These are phyloP conservation scores for Streblospio benedicti DNA, from an alignment of 1,140 invertebrate genomes.

Conservation along the genomic window DNA sequence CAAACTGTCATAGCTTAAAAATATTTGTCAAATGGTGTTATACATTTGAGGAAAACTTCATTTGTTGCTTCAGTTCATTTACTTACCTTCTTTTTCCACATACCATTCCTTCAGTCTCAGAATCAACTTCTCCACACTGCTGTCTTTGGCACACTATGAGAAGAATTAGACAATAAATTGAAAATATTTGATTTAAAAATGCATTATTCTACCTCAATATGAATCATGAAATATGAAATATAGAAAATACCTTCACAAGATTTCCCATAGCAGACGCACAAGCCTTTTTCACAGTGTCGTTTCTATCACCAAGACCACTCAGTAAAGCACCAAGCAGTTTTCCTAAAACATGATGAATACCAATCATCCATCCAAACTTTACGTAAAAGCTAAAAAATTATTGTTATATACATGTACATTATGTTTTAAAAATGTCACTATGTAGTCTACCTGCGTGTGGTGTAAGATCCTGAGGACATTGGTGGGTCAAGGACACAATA, in stretches of 20 bases:
- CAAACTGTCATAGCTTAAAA: too few species aligned
- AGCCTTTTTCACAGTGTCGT: constrained; percentile 69
- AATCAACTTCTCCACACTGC: constrained; percentile 76
- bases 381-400: too few species aligned
- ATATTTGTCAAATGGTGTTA: too few species aligned
- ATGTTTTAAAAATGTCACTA: neutral
- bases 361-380: neutral
- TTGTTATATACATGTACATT: neutral
- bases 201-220: too few species aligned
- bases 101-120: constrained; percentile 71
- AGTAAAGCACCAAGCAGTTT: constrained; percentile 71
- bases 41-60: too few species aligned
- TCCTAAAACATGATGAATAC: constrained; percentile 42
- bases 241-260: constrained; percentile 53
- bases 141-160: constrained; percentile 68
- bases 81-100: constrained; percentile 63
- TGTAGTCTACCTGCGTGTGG: constrained; percentile 54
- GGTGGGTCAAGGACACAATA: constrained; percentile 62
- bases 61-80: too few species aligned
- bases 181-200: constrained; percentile 4
- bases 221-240: neutral
- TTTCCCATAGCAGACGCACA: constrained; percentile 75
- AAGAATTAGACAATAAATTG: constrained; percentile 5
- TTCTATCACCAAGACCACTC: constrained; percentile 73
- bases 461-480: constrained; percentile 54